Percentiles rank a stretch among this genome's conserved stretches.
Evolutionary conservation across 2,113 vertebrate species (phyloP).

Genomic region (Shinisaurus crocodilurus): DNA sequence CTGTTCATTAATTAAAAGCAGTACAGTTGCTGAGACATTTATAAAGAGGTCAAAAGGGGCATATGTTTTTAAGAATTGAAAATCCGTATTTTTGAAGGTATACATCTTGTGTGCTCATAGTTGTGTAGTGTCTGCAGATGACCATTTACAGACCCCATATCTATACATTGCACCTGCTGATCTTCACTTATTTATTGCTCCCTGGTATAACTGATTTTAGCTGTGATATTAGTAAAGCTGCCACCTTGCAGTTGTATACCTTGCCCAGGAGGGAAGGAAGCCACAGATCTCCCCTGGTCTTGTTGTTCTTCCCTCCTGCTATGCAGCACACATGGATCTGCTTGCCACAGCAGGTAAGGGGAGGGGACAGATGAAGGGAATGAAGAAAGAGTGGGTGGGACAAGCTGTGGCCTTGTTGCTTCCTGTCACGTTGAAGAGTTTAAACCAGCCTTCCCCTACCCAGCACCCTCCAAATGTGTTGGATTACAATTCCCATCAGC

Average conservation of each 20-base stretch:
- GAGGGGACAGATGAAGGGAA: not conserved
- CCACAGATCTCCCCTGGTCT: too few species aligned
- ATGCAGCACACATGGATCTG: not conserved
- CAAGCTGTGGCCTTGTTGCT: not conserved
- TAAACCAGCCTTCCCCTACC: not conserved
- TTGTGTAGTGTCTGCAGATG: not conserved
- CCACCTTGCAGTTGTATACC: not conserved
- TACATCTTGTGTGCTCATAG: not conserved
- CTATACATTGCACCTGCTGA: not conserved
- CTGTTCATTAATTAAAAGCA: not conserved
- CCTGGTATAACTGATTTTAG: not conserved
- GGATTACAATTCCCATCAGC: too few species aligned
- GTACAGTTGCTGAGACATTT: not conserved
- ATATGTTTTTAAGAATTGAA: not conserved
- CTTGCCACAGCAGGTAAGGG: not conserved
- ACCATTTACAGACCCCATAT: not conserved
- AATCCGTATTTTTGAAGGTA: not conserved
- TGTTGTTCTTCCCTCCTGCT: not conserved
- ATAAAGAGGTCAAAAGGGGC: not conserved
- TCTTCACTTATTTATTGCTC: not conserved
- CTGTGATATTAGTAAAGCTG: not conserved
- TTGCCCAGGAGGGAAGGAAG: not conserved
- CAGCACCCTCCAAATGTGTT: too few species aligned
- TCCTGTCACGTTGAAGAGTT: not conserved
- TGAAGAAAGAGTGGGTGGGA: not conserved